Evolutionary conservation across 2,888 invertebrate genomes (phyloP).

Genomic region (Lepidocyrtoides sp.): DNA sequence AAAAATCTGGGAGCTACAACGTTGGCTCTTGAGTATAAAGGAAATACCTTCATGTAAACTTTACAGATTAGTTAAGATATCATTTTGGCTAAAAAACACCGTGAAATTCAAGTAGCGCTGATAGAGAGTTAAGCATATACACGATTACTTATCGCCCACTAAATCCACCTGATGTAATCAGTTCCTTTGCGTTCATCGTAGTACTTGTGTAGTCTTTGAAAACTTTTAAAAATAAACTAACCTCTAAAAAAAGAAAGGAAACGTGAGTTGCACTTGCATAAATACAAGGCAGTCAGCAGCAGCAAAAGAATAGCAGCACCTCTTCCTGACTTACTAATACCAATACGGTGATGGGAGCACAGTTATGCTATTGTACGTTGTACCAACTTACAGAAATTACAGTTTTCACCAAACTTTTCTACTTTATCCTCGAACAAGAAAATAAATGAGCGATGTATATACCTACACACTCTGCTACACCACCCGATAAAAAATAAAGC

Average conservation of each 20-base stretch:
- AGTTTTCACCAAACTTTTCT: slow-evolving; percentile 69
- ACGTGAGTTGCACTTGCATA: background rate
- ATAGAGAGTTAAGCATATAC: slow-evolving; percentile 49
- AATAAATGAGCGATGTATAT: slow-evolving; percentile 54
- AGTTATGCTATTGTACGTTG: slow-evolving; percentile 1
- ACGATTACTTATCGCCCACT: slow-evolving; percentile 59
- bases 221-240: background rate
- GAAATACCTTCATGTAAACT: slow-evolving; percentile 7
- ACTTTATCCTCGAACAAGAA: slow-evolving; percentile 49
- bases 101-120: background rate
- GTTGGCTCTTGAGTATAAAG: background rate
- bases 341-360: background rate
- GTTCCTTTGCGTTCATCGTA: slow-evolving; percentile 1
- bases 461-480: no score
- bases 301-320: background rate
- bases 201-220: slow-evolving; percentile 1
- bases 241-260: background rate
- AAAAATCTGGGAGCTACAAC: slow-evolving; percentile 13
- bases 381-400: slow-evolving; percentile 41
- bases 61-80: slow-evolving; percentile 9
- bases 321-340: slow-evolving; percentile 4
- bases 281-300: background rate
- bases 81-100: background rate
- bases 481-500: slow-evolving; percentile 27
- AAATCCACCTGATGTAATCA: slow-evolving; percentile 18